phyloP scores from a whole-genome alignment of 2,113 vertebrate genomes.

The Tachycineta bicolor region DNA sequence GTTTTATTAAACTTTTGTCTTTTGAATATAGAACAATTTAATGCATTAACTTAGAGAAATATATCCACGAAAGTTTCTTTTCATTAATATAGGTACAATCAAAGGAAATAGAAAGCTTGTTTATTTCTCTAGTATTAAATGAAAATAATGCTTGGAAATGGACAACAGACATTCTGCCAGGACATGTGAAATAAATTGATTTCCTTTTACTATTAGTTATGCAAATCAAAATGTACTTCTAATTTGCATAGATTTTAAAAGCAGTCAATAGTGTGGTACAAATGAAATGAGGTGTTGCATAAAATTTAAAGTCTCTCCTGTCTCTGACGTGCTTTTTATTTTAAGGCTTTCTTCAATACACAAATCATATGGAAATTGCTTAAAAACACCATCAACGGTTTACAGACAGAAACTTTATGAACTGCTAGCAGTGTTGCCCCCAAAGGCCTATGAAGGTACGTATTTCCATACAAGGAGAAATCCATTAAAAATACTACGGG shows the following conservation, averaged over 20 bases:
- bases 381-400: constrained; percentile 78
- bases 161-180: neutral
- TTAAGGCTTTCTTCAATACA: constrained; percentile 84
- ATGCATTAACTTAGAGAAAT: neutral
- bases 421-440: constrained; percentile 85
- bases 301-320: neutral
- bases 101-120: neutral
- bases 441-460: constrained; percentile 88
- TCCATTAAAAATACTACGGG: neutral
- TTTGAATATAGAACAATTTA: neutral
- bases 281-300: neutral
- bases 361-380: constrained; percentile 81
- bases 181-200: neutral
- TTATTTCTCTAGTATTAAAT: neutral
- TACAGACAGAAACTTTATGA: constrained; percentile 91
- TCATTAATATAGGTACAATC: neutral
- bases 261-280: neutral
- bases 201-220: neutral
- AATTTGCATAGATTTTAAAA: neutral
- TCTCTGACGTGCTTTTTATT: constrained; percentile 31
- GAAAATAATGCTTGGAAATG: neutral
- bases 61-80: neutral
- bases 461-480: neutral
- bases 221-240: neutral
- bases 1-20: neutral